These are phyloP conservation scores for Cosmopolites sordidus DNA, from an alignment of 2,888 invertebrate genomes.

Conservation along the genomic window DNA sequence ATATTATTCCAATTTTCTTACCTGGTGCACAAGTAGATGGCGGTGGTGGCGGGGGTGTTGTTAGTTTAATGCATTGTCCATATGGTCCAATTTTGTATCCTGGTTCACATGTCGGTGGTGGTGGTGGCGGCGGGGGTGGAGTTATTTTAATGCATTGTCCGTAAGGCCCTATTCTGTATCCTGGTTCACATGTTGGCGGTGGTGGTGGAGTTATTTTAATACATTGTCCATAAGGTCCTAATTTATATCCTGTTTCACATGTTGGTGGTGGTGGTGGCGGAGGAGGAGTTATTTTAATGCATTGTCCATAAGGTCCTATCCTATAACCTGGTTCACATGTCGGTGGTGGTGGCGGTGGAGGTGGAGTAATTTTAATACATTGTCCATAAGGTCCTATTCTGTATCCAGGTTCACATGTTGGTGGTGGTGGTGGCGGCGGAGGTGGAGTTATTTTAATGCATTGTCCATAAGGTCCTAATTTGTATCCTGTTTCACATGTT, in stretches of 20 bases:
- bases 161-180: not conserved
- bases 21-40: not conserved
- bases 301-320: no score
- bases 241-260: not conserved
- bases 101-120: conserved; percentile 21
- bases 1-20: no score
- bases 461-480: not conserved
- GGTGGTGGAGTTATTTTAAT: not conserved
- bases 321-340: not conserved
- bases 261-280: no score
- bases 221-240: not conserved
- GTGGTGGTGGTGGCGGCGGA: no score
- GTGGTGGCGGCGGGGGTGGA: conserved; percentile 7
- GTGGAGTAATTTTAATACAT: not conserved
- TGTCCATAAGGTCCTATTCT: not conserved
- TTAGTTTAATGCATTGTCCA: not conserved
- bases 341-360: no score
- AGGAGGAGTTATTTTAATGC: no score
- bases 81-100: not conserved
- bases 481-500: not conserved
- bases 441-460: not conserved
- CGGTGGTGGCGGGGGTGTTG: no score
- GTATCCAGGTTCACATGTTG: not conserved
- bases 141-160: not conserved
- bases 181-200: not conserved